Evolutionary conservation across 2,797 vertebrate species (phyloP).

Genomic region (Choloepus didactylus): DNA sequence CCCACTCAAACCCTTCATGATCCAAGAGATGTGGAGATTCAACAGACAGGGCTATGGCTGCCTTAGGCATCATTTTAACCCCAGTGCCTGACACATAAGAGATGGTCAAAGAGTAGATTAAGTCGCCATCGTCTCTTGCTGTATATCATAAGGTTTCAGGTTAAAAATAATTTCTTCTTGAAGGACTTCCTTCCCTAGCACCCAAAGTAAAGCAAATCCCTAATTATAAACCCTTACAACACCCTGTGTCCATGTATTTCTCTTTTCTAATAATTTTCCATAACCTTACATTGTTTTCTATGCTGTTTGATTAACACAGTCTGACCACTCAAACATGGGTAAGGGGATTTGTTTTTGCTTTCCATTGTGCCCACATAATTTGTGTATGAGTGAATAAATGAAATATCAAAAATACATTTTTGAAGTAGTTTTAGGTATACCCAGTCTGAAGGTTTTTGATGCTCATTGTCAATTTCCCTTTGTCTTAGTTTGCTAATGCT

Average conservation of each 20-base stretch:
- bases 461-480: neutral
- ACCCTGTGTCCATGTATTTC: neutral
- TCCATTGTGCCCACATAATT: constrained; percentile 11
- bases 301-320: neutral
- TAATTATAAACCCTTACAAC: neutral
- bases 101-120: neutral
- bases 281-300: neutral
- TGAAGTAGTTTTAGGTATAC: neutral
- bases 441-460: neutral
- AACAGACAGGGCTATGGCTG: neutral
- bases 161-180: neutral
- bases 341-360: neutral
- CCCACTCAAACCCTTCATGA: neutral
- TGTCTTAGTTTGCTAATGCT: too few species aligned
- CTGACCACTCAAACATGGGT: neutral
- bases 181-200: neutral
- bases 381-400: neutral
- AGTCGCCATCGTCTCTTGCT: neutral
- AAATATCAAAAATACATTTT: constrained; percentile 9
- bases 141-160: neutral
- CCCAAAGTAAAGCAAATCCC: neutral
- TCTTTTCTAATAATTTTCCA: neutral
- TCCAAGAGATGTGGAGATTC: neutral
- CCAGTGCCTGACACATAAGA: neutral
- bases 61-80: neutral